phyloP scores from a whole-genome alignment of 2,797 vertebrate genomes.

The Tapera naevia region DNA sequence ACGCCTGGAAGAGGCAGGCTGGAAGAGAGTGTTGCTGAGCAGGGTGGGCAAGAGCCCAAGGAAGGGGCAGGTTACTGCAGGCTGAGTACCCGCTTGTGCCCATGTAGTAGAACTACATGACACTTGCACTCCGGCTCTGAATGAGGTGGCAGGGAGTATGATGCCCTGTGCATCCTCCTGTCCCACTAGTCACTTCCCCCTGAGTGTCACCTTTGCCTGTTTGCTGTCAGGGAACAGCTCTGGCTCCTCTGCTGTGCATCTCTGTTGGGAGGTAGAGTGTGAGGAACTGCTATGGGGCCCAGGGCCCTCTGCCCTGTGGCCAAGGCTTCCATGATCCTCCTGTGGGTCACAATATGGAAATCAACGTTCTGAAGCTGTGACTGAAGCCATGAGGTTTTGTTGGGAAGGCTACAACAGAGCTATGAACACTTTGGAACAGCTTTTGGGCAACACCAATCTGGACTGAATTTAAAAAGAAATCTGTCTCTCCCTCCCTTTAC shows the following conservation, averaged over 20 bases:
- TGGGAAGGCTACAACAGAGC: not conserved
- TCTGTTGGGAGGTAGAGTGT: not conserved
- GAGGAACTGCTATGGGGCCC: not conserved
- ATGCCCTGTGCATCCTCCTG: not conserved
- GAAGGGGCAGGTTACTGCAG: not conserved
- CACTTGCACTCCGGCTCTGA: not conserved
- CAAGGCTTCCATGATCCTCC: not conserved
- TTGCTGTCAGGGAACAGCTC: not conserved
- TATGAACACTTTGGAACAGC: not conserved
- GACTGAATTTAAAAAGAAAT: conserved; percentile 13
- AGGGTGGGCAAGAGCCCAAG: not conserved
- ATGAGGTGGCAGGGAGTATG: not conserved
- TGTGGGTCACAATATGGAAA: not conserved
- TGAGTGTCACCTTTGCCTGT: not conserved
- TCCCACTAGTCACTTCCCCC: rapidly evolving
- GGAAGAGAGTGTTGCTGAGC: not conserved
- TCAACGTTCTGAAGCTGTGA: not conserved
- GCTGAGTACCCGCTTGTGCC: not conserved
- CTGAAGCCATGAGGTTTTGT: not conserved
- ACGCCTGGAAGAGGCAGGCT: not conserved
- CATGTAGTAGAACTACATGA: rapidly evolving
- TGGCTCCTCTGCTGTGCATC: not conserved
- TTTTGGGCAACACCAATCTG: conserved; percentile 1
- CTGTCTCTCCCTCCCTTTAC: not conserved
- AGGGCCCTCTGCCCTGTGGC: not conserved